phyloP scores from a whole-genome alignment of 2,888 invertebrate genomes.

The Deilephila porcellus region DNA sequence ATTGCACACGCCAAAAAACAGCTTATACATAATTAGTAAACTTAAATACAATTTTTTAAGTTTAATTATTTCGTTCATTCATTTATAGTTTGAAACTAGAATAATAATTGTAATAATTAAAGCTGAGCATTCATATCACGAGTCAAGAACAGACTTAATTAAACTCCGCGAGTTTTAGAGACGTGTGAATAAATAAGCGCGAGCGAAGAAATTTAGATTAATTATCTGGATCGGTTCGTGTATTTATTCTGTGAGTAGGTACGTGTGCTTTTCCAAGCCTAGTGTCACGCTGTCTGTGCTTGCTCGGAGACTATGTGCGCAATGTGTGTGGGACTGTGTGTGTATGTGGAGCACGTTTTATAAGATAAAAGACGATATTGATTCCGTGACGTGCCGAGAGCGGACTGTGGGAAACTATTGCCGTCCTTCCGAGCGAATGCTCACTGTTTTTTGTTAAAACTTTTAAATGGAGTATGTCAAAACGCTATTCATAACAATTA shows the following conservation, averaged over 20 bases:
- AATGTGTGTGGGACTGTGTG: slow-evolving; percentile 49
- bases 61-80: not conserved
- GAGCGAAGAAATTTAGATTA: slow-evolving; percentile 71
- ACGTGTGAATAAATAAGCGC: slow-evolving; percentile 65
- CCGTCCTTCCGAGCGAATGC: slow-evolving; percentile 71
- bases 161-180: slow-evolving; percentile 65
- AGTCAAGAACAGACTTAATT: slow-evolving; percentile 64
- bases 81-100: slow-evolving; percentile 4
- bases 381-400: slow-evolving; percentile 81
- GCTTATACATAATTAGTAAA: not conserved
- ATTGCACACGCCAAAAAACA: not conserved
- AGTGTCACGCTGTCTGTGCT: slow-evolving; percentile 35
- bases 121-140: slow-evolving; percentile 59
- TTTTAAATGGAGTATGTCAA: slow-evolving; percentile 12
- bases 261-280: slow-evolving; percentile 50
- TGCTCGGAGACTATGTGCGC: slow-evolving; percentile 18
- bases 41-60: not conserved
- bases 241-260: slow-evolving; percentile 56
- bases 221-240: slow-evolving; percentile 67
- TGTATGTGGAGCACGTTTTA: slow-evolving; percentile 79
- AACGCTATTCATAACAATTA: slow-evolving; percentile 27
- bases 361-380: slow-evolving; percentile 84
- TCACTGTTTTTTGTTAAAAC: slow-evolving; percentile 13
- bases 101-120: slow-evolving; percentile 47
- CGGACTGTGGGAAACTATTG: slow-evolving; percentile 82